phyloP scores from a whole-genome alignment of 1,140 invertebrate species.

The Dendroctonus ponderosae region DNA sequence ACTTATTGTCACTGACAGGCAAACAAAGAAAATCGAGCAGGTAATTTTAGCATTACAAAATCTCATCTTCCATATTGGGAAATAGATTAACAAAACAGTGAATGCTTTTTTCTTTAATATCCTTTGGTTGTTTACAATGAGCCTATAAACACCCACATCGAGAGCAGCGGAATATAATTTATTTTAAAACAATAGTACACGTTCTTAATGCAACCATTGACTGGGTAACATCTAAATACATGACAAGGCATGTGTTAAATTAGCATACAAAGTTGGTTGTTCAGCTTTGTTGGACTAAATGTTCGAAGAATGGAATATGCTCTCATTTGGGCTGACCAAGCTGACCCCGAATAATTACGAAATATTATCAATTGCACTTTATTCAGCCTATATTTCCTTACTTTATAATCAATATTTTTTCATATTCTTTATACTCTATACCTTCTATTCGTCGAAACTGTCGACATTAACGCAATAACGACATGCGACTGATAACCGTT shows the following conservation, averaged over 20 bases:
- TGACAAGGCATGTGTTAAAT: slow-evolving; percentile 49
- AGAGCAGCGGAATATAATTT: slow-evolving; percentile 46
- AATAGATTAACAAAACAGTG: background rate
- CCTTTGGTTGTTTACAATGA: slow-evolving; percentile 41
- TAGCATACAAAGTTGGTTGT: slow-evolving; percentile 48
- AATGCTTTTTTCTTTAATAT: slow-evolving; percentile 13
- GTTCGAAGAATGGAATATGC: no score
- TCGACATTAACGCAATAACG: no score
- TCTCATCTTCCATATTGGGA: background rate
- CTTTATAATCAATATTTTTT: no score
- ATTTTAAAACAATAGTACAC: slow-evolving; percentile 51
- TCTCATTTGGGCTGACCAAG: no score
- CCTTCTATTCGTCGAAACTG: no score
- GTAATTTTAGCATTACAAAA: no score
- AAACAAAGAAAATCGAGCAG: no score
- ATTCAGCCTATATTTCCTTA: no score
- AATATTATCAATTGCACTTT: no score
- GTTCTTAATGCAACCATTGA: slow-evolving; percentile 49
- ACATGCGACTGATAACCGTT: background rate
- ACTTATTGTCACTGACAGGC: no score
- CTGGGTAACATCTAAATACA: slow-evolving; percentile 48
- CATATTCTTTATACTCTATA: no score
- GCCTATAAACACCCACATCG: slow-evolving; percentile 44
- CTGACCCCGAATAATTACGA: no score
- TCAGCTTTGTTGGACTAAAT: background rate